A percentile compares a stretch with the other conserved stretches of the same genome.
Evolutionary conservation across 2,113 vertebrate species (phyloP).

Genomic region (Isichthys henryi): DNA sequence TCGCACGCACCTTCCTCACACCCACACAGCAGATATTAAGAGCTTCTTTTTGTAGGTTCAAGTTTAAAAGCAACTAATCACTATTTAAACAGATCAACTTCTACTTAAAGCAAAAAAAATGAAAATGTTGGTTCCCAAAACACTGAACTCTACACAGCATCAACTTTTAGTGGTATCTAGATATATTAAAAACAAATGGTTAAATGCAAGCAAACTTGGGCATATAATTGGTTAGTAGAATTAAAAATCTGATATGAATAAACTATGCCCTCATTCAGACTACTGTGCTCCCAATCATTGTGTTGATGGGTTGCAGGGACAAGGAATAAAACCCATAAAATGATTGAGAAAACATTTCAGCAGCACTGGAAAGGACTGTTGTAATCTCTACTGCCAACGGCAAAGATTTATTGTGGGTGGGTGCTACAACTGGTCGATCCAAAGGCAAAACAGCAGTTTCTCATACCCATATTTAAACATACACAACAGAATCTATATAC

Average conservation of each 20-base stretch:
- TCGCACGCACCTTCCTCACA: conserved; percentile 10
- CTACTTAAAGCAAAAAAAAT: background rate
- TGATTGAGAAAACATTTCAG: background rate
- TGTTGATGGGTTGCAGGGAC: conserved; percentile 37
- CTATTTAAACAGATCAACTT: background rate
- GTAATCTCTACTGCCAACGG: background rate
- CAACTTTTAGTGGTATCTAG: background rate
- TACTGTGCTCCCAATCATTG: conserved; percentile 39
- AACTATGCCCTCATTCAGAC: conserved; percentile 2
- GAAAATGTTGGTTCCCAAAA: background rate
- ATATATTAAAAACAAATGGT: background rate
- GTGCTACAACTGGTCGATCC: conserved; percentile 32
- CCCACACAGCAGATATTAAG: conserved; percentile 38
- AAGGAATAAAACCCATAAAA: conserved; percentile 28
- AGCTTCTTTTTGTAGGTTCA: conserved; percentile 41
- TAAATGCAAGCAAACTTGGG: background rate
- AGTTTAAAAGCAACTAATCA: conserved; percentile 30
- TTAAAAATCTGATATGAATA: background rate
- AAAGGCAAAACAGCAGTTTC: conserved; percentile 28
- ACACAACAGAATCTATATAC: conserved; percentile 32
- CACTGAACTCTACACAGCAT: background rate
- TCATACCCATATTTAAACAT: conserved; percentile 16
- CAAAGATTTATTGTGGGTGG: conserved; percentile 41
- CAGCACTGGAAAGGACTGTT: background rate
- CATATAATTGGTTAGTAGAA: background rate